A percentile compares a stretch with the other conserved stretches of the same genome.
Evolutionary conservation across 2,797 vertebrate species (phyloP).

Genomic region (Menidia menidia): DNA sequence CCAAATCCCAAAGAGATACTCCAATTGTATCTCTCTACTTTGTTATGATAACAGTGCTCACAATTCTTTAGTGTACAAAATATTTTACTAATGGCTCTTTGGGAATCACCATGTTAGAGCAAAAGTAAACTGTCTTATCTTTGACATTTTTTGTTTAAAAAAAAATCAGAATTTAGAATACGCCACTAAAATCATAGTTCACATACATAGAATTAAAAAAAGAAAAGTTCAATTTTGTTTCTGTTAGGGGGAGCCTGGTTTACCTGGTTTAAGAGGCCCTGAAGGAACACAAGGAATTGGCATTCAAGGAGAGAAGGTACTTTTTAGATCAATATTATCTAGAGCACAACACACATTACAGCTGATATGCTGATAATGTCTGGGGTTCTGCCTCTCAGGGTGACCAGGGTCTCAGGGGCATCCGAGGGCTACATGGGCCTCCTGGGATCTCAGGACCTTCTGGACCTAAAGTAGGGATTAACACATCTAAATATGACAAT

Average conservation of each 20-base stretch:
- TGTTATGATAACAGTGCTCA: no score
- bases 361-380: slow-evolving; percentile 11
- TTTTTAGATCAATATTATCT: slow-evolving; percentile 2
- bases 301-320: slow-evolving; percentile 90
- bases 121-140: no score
- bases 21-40: no score
- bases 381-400: slow-evolving; percentile 77
- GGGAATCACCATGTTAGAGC: no score
- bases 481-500: not conserved
- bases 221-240: not conserved
- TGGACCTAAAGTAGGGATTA: slow-evolving; percentile 86
- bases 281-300: slow-evolving; percentile 88
- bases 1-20: no score
- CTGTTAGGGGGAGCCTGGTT: slow-evolving; percentile 88
- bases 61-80: no score
- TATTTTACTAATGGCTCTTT: no score
- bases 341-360: not conserved
- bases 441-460: slow-evolving; percentile 86
- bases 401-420: slow-evolving; percentile 90
- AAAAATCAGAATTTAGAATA: no score
- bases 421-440: slow-evolving; percentile 89
- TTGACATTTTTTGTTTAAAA: no score
- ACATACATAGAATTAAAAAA: no score
- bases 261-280: slow-evolving; percentile 85
- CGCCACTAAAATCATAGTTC: no score